phyloP scores from a whole-genome alignment of 2,888 invertebrate species.

The Apomyelois bistriatella region DNA sequence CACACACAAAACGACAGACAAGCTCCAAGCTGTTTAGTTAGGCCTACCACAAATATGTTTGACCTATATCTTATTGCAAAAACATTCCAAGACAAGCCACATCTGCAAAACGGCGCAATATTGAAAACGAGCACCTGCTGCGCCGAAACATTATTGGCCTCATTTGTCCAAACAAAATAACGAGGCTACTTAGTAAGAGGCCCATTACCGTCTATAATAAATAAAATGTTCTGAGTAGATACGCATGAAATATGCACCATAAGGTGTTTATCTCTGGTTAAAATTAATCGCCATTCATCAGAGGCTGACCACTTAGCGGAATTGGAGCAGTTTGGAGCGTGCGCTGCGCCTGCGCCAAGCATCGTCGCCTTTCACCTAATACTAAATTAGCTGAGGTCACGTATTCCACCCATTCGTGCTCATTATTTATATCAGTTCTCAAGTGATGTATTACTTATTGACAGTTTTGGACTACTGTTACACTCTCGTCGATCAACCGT shows the following conservation, averaged over 20 bases:
- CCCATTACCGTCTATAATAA: constrained; percentile 3
- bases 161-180: constrained; percentile 12
- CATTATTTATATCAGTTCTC: constrained; percentile 13
- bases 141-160: constrained; percentile 8
- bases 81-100: background rate
- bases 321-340: constrained; percentile 41
- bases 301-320: constrained; percentile 51
- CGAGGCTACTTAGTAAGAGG: constrained; percentile 4
- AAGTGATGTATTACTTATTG: constrained; percentile 11
- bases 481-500: constrained; percentile 3
- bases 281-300: constrained; percentile 56
- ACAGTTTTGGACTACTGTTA: constrained; percentile 13
- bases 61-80: constrained; percentile 10
- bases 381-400: constrained; percentile 29
- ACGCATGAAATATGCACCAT: constrained; percentile 29
- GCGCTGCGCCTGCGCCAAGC: constrained; percentile 39
- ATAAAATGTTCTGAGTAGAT: background rate
- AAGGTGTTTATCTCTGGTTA: constrained; percentile 42
- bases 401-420: constrained; percentile 16
- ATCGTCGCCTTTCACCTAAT: constrained; percentile 55
- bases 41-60: background rate
- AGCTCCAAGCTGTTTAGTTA: constrained; percentile 7
- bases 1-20: background rate
- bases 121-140: constrained; percentile 12
- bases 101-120: constrained; percentile 3